Percentiles rank a stretch among this genome's conserved stretches.
phyloP scores from a whole-genome alignment of 2,113 vertebrate species.

The Nipponia nippon region DNA sequence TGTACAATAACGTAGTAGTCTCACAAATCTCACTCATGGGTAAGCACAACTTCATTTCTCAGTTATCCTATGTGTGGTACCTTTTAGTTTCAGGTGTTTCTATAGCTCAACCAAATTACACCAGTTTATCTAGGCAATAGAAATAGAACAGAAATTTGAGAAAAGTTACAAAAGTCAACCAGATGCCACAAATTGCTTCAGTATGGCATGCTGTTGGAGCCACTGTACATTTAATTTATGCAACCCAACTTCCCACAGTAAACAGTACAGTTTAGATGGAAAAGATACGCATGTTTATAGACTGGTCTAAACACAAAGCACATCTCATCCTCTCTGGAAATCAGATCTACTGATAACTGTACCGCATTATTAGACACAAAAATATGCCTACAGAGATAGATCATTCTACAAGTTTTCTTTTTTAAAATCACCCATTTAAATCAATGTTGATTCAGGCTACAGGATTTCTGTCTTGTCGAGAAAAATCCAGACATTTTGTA shows the following conservation, averaged over 20 bases:
- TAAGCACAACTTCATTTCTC: not conserved
- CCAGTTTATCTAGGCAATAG: not conserved
- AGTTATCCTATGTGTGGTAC: fast-evolving
- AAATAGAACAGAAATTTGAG: not conserved
- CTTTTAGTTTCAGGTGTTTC: not conserved
- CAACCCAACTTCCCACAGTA: not conserved
- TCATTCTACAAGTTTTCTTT: not conserved
- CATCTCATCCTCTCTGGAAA: not conserved
- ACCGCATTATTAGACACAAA: not conserved
- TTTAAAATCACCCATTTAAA: slow-evolving; percentile 1
- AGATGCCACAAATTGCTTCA: not conserved
- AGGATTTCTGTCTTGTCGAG: not conserved
- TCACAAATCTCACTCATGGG: not conserved
- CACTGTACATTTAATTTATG: not conserved
- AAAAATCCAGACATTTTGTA: not conserved
- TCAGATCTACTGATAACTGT: not conserved
- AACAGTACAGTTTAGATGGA: not conserved
- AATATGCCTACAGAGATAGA: not conserved
- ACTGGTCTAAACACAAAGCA: not conserved
- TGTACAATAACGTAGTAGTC: not conserved
- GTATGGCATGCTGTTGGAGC: not conserved
- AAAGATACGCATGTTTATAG: not conserved
- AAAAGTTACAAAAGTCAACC: not conserved
- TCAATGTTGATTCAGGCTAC: not conserved
- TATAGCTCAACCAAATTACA: not conserved